Conservation (phyloP, 2,888 invertebrate genomes). For the Entomobrya proxima region DNA sequence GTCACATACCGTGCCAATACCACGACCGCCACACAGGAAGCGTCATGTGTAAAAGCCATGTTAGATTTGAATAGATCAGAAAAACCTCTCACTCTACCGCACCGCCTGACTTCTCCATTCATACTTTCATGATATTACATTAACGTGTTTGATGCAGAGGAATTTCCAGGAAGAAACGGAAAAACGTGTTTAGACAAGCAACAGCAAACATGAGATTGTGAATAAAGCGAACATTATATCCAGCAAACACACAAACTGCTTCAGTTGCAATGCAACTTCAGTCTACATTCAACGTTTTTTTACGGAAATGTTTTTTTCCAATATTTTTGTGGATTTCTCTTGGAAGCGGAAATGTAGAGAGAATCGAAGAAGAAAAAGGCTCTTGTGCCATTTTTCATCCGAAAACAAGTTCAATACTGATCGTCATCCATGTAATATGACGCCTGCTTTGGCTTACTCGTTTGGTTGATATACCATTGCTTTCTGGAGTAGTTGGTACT, state of each 20-base stretch:
- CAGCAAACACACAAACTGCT: not conserved
- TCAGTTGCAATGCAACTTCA: not conserved
- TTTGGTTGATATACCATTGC: conserved; percentile 10
- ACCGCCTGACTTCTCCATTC: not conserved
- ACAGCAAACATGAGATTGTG: conserved; percentile 2
- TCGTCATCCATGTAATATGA: conserved; percentile 60
- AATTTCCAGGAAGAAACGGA: not conserved
- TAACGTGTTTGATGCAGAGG: not conserved
- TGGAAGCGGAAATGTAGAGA: not conserved
- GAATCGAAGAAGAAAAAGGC: not conserved
- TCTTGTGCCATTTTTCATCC: conserved; percentile 50
- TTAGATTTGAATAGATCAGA: conserved; percentile 44
- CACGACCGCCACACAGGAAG: not conserved
- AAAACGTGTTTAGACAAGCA: not conserved
- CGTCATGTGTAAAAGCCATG: not conserved
- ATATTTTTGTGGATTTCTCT: conserved; percentile 15
- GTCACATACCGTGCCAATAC: not conserved
- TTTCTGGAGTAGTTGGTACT: not conserved
- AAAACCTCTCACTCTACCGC: not conserved
- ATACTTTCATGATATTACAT: conserved; percentile 16
- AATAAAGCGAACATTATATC: not conserved
- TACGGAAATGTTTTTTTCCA: conserved; percentile 20
- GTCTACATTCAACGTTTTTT: not conserved
- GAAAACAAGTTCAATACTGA: conserved; percentile 55
- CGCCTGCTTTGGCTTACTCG: conserved; percentile 16